phyloP scores from a whole-genome alignment of 1,140 invertebrate species.

The Mycetomoellerius zeteki region DNA sequence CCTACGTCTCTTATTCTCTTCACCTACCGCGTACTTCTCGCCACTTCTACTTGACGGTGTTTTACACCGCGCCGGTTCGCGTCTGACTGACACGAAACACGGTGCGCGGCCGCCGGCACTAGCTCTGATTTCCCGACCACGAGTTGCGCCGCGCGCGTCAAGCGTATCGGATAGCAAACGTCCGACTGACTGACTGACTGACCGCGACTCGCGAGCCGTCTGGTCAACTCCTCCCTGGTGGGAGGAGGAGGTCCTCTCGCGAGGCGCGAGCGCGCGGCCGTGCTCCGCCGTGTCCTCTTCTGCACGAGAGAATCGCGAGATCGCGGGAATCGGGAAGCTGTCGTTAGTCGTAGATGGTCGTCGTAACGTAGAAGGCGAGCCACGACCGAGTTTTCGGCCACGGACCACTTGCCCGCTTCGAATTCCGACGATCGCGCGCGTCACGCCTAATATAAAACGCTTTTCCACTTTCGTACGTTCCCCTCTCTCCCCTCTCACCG shows the following conservation, averaged over 20 bases:
- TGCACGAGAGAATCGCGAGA: constrained; percentile 29
- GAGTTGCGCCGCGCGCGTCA: constrained; percentile 33
- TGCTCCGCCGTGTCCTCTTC: constrained; percentile 33
- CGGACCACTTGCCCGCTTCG: background rate
- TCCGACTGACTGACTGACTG: constrained; percentile 69
- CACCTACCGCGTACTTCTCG: constrained; percentile 28
- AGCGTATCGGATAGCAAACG: constrained; percentile 58
- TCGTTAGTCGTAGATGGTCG: too few relatives aligned
- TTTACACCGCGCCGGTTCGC: constrained; percentile 45
- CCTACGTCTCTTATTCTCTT: constrained; percentile 13
- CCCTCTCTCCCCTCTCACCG: too few relatives aligned
- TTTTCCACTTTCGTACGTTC: constrained; percentile 32
- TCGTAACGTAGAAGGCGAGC: too few relatives aligned
- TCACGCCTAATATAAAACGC: constrained; percentile 41
- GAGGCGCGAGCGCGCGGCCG: background rate
- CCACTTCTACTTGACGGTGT: constrained; percentile 27
- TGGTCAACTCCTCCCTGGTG: constrained; percentile 21
- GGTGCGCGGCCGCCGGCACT: background rate
- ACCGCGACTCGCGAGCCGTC: constrained; percentile 55
- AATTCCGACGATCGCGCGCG: constrained; percentile 12
- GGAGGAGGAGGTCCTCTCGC: constrained; percentile 1
- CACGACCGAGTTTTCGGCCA: background rate
- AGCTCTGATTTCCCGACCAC: constrained; percentile 38
- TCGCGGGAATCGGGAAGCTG: constrained; percentile 12
- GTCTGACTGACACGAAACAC: constrained; percentile 52